Conservation (phyloP, 2,113 vertebrate genomes). For the Brienomyrus longianalis region DNA sequence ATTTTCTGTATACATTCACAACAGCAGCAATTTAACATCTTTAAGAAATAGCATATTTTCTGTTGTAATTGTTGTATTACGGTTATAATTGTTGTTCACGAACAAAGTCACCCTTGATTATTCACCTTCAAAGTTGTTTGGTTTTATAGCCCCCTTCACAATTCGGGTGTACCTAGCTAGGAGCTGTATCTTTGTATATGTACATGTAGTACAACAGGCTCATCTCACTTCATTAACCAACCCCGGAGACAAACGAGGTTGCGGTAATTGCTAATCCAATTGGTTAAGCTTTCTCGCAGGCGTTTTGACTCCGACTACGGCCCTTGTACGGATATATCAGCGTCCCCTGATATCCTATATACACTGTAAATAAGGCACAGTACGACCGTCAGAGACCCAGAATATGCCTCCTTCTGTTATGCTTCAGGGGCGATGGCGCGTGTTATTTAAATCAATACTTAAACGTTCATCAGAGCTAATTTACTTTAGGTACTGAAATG, state of each 20-base stretch:
- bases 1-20: not conserved
- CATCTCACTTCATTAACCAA: not conserved
- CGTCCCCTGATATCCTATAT: not conserved
- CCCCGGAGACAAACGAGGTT: not conserved
- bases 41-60: not conserved
- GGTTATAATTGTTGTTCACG: not conserved
- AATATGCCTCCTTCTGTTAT: not conserved
- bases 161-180: not conserved
- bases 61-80: not conserved
- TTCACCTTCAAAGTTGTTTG: not conserved
- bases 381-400: not conserved
- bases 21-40: not conserved
- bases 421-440: not conserved
- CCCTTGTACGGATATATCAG: not conserved
- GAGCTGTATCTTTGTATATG: not conserved
- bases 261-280: not conserved
- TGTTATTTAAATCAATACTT: not conserved
- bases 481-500: not conserved
- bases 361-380: not conserved
- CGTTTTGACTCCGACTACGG: not conserved
- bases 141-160: not conserved
- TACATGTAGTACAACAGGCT: not conserved
- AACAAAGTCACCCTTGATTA: not conserved
- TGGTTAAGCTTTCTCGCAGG: not conserved
- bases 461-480: not conserved